Evolutionary conservation across 2,113 vertebrate genomes (phyloP).

Genomic region (Gobius niger): DNA sequence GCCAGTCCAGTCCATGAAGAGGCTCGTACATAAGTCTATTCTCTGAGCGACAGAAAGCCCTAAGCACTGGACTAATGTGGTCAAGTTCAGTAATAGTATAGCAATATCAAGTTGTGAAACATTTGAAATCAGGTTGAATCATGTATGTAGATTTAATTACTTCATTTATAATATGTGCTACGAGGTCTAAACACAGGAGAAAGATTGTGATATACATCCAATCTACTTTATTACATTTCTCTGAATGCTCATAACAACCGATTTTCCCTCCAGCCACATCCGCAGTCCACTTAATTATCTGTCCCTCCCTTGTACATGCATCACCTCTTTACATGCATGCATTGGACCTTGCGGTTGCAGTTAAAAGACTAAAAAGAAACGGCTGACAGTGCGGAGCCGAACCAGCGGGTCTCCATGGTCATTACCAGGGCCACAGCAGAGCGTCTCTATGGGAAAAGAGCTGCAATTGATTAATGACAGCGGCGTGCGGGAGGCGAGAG

Average conservation of each 20-base stretch:
- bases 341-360: slow-evolving; percentile 18
- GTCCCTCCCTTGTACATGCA: neutral
- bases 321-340: neutral
- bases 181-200: too few relatives aligned
- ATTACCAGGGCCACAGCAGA: slow-evolving; percentile 62
- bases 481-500: slow-evolving; percentile 31
- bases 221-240: too few relatives aligned
- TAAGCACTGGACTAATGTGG: too few relatives aligned
- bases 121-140: too few relatives aligned
- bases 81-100: too few relatives aligned
- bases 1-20: too few relatives aligned
- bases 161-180: too few relatives aligned
- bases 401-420: slow-evolving; percentile 64
- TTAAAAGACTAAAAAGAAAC: slow-evolving; percentile 11
- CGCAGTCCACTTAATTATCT: neutral
- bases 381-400: slow-evolving; percentile 59
- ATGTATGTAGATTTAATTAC: too few relatives aligned
- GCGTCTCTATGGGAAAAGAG: slow-evolving; percentile 51
- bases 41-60: too few relatives aligned
- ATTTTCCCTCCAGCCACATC: neutral
- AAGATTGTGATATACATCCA: too few relatives aligned
- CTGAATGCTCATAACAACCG: neutral
- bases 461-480: slow-evolving; percentile 70
- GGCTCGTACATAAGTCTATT: too few relatives aligned
- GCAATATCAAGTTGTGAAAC: too few relatives aligned